Conservation (phyloP, 2,113 vertebrate genomes). For the Chaenogobius annularis region DNA sequence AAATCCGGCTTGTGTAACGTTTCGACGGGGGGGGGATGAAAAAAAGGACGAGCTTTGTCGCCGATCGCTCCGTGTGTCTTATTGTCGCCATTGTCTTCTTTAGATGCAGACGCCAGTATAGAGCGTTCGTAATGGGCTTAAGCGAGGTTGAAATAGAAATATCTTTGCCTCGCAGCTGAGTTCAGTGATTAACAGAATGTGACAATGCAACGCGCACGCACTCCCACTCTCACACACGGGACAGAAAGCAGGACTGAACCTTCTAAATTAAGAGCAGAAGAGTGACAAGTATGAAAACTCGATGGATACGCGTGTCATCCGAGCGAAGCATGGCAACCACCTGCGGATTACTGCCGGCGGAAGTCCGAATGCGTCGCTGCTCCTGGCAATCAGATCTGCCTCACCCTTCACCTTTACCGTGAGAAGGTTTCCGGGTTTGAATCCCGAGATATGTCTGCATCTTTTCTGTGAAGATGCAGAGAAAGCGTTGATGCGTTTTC, state of each 20-base stretch:
- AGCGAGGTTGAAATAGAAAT: constrained; percentile 47
- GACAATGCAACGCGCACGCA: not conserved
- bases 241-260: not conserved
- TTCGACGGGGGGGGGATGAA: constrained; percentile 15
- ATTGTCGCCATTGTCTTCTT: constrained; percentile 26
- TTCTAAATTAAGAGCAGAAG: not conserved
- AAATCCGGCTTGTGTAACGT: constrained; percentile 32
- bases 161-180: constrained; percentile 41
- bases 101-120: constrained; percentile 28
- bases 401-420: no score
- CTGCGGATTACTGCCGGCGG: not conserved
- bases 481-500: no score
- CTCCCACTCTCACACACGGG: not conserved
- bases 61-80: constrained; percentile 46
- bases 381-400: no score
- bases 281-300: not conserved
- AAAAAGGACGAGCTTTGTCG: constrained; percentile 10
- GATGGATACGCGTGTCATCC: not conserved
- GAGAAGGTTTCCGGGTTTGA: no score
- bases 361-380: no score
- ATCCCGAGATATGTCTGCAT: no score
- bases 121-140: constrained; percentile 59
- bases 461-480: no score
- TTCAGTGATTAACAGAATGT: constrained; percentile 15
- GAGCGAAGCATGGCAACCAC: not conserved